These are phyloP conservation scores for Gymnocypris eckloni DNA, from an alignment of 2,797 vertebrate genomes.

Conservation along the genomic window DNA sequence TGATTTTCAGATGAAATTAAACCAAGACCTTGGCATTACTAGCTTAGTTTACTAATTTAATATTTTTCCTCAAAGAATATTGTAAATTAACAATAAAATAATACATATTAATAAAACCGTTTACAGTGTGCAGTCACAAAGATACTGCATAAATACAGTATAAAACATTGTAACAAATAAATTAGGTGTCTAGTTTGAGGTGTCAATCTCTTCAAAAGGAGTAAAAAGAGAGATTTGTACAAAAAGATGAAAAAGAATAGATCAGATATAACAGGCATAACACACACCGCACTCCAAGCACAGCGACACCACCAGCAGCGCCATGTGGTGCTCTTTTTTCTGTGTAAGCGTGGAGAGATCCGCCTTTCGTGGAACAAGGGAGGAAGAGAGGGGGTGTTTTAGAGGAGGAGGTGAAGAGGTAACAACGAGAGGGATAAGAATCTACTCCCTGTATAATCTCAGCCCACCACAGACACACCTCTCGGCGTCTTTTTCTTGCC, in stretches of 20 bases:
- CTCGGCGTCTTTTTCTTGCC: conserved; percentile 39
- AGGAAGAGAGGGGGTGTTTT: conserved; percentile 80
- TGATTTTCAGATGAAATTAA: background rate
- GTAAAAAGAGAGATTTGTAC: conserved; percentile 47
- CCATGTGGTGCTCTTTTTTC: conserved; percentile 68
- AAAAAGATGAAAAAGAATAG: conserved; percentile 21
- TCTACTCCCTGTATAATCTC: conserved; percentile 78
- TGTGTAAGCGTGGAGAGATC: conserved; percentile 75
- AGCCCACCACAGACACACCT: conserved; percentile 75
- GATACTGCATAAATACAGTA: background rate
- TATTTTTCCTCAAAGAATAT: background rate
- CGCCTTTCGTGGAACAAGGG: conserved; percentile 83
- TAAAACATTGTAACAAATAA: background rate
- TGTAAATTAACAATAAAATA: background rate
- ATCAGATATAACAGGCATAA: conserved; percentile 10
- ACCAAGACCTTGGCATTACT: background rate
- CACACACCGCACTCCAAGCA: conserved; percentile 47
- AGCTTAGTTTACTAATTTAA: background rate
- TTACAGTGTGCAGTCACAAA: background rate
- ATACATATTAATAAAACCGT: background rate
- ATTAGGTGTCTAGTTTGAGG: background rate
- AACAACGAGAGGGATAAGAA: conserved; percentile 73
- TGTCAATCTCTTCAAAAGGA: conserved; percentile 15
- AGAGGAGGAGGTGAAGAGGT: conserved; percentile 66
- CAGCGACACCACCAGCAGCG: conserved; percentile 29